phyloP scores from a whole-genome alignment of 2,797 vertebrate genomes.

The Hypotaenidia okinawae region DNA sequence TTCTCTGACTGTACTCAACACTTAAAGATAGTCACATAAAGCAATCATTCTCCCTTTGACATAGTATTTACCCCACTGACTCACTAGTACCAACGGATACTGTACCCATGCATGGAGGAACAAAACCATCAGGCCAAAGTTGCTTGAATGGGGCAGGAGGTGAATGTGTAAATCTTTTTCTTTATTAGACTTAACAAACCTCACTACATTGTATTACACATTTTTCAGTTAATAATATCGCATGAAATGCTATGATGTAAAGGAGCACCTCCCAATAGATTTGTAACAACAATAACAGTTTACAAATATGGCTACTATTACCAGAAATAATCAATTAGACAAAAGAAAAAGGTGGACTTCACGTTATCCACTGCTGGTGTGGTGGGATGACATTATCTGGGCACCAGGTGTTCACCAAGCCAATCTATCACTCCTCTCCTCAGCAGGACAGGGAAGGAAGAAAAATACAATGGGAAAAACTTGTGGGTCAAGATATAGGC shows the following conservation, averaged over 20 bases:
- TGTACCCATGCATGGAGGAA: not conserved
- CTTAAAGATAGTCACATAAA: not conserved
- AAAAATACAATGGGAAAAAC: no score
- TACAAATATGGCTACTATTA: not conserved
- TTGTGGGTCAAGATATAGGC: no score
- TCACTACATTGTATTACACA: not conserved
- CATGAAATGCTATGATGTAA: constrained; percentile 1
- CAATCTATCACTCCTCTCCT: no score
- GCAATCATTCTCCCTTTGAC: not conserved
- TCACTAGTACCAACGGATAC: not conserved
- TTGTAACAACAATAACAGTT: not conserved
- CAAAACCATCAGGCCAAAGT: not conserved
- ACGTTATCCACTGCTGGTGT: not conserved
- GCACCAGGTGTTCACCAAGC: no score
- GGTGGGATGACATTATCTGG: no score
- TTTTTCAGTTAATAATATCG: not conserved
- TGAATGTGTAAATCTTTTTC: constrained; percentile 34
- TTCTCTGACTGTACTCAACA: not conserved
- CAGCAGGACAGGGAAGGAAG: no score
- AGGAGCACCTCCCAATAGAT: not conserved
- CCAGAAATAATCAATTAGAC: not conserved
- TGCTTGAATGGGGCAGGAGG: not conserved
- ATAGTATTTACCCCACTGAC: not conserved
- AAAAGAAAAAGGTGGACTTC: not conserved
- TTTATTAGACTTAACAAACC: constrained; percentile 20